phyloP scores from a whole-genome alignment of 2,888 invertebrate species.

The Dolichomitus sp. region DNA sequence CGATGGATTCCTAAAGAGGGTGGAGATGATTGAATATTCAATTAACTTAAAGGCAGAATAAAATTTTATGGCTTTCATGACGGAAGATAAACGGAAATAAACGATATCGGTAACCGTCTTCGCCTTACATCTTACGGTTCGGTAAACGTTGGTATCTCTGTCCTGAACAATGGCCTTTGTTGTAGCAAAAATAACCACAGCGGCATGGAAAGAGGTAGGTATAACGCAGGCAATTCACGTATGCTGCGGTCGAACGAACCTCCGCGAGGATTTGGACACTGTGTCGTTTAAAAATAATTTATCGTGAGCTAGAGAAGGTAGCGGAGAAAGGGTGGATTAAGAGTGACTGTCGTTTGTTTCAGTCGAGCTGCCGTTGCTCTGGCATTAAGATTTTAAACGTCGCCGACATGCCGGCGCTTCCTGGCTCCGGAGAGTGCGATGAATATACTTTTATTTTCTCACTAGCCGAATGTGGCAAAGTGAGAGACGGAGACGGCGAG shows the following conservation, averaged over 20 bases:
- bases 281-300: conserved; percentile 75
- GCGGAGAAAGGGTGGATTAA: conserved; percentile 67
- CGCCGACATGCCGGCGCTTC: conserved; percentile 59
- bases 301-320: conserved; percentile 62
- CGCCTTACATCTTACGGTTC: conserved; percentile 17
- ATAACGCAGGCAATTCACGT: conserved; percentile 28
- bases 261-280: conserved; percentile 67
- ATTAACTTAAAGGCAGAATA: conserved; percentile 27
- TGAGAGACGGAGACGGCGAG: conserved; percentile 41
- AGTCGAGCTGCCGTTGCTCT: conserved; percentile 36
- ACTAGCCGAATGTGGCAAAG: conserved; percentile 53
- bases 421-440: conserved; percentile 47
- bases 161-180: conserved; percentile 72
- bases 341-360: conserved; percentile 61
- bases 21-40: conserved; percentile 45
- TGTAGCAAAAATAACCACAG: conserved; percentile 70
- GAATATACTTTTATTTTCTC: conserved; percentile 58
- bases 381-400: conserved; percentile 68
- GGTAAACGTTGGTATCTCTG: conserved; percentile 24
- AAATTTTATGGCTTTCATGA: conserved; percentile 25
- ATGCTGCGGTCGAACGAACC: conserved; percentile 36
- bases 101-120: conserved; percentile 24
- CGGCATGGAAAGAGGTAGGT: conserved; percentile 33
- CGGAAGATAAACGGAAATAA: conserved; percentile 43
- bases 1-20: conserved; percentile 14